Conservation (phyloP, 2,797 vertebrate genomes). For the Darevskia mixta region DNA sequence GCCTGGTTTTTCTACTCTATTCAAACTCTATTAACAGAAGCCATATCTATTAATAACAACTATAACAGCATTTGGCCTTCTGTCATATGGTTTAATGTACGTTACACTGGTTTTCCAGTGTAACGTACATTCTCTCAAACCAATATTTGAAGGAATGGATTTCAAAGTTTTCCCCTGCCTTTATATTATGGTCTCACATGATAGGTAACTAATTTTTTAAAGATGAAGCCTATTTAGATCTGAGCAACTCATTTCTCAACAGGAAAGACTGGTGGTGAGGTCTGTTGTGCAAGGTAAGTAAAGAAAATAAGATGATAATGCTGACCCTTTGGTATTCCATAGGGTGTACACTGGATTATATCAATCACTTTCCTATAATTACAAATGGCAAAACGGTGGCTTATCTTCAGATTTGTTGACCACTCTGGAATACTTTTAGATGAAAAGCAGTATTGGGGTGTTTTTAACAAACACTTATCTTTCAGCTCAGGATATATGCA, state of each 20-base stretch:
- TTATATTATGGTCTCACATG: slow-evolving; percentile 38
- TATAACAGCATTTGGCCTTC: slow-evolving; percentile 43
- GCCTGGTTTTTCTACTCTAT: slow-evolving; percentile 28
- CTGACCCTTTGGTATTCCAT: neutral
- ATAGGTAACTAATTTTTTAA: slow-evolving; percentile 14
- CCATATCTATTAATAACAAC: slow-evolving; percentile 35
- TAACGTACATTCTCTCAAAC: slow-evolving; percentile 18
- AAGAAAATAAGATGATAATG: neutral
- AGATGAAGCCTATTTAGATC: slow-evolving; percentile 20
- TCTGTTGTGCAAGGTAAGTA: slow-evolving; percentile 2
- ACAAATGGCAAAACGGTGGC: neutral
- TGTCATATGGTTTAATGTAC: too few relatives aligned
- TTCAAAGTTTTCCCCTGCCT: slow-evolving; percentile 40
- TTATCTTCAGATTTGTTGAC: slow-evolving; percentile 11
- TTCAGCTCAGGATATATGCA: neutral
- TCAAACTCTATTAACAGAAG: slow-evolving; percentile 43
- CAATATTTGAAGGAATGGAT: slow-evolving; percentile 29
- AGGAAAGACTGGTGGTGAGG: neutral
- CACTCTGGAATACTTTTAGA: neutral
- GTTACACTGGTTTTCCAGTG: too few relatives aligned
- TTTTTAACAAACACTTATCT: neutral
- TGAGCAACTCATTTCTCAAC: neutral
- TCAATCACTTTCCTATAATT: slow-evolving; percentile 31
- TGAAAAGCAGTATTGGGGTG: neutral
- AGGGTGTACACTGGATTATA: slow-evolving; percentile 20